Evolutionary conservation across 2,888 invertebrate genomes (phyloP).

Genomic region (Pachydiplax longipennis): DNA sequence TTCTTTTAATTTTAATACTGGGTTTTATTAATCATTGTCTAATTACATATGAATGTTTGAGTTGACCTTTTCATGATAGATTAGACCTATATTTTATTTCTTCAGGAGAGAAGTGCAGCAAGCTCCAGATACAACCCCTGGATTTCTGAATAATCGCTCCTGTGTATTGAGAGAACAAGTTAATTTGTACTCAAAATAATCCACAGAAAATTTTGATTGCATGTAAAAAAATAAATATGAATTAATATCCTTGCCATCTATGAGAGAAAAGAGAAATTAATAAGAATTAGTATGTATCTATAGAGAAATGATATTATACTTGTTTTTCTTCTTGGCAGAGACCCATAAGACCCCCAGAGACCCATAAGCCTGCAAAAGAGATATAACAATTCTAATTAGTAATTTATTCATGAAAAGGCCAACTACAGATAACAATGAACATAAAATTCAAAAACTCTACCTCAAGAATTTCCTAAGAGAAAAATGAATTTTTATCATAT

Average conservation of each 20-base stretch:
- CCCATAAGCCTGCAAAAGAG: neutral
- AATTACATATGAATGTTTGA: neutral
- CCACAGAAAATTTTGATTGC: neutral
- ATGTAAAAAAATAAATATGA: neutral
- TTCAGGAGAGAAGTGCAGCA: too few relatives aligned
- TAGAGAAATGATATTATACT: too few relatives aligned
- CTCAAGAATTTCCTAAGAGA: neutral
- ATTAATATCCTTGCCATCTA: neutral
- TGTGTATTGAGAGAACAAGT: too few relatives aligned
- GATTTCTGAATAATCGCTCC: too few relatives aligned
- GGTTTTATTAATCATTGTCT: neutral
- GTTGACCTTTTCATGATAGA: neutral
- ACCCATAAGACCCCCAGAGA: too few relatives aligned
- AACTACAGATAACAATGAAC: neutral
- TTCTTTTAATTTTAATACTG: neutral
- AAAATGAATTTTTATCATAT: neutral
- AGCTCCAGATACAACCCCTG: too few relatives aligned
- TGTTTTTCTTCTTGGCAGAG: too few relatives aligned
- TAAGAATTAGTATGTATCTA: neutral
- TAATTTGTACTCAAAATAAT: neutral
- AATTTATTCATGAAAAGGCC: constrained; percentile 29
- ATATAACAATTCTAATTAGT: neutral
- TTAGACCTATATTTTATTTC: neutral
- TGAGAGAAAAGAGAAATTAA: neutral
- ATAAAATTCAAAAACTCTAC: neutral